phyloP scores from a whole-genome alignment of 2,888 invertebrate genomes.

The Eugnorisma glareosa region DNA sequence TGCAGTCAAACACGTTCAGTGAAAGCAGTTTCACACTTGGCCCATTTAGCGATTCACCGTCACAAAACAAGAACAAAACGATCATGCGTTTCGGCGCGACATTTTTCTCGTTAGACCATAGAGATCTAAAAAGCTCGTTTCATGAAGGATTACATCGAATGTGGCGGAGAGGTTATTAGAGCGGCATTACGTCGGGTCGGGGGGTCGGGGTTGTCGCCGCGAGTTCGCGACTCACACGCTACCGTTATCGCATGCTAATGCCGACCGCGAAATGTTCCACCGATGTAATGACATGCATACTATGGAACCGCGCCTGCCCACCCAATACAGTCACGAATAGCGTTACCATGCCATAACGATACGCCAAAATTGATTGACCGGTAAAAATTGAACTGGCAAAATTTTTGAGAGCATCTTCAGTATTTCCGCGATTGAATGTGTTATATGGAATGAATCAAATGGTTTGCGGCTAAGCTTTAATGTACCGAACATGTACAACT shows the following conservation, averaged over 20 bases:
- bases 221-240: slow-evolving; percentile 66
- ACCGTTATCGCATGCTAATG: slow-evolving; percentile 87
- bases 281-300: slow-evolving; percentile 81
- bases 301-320: slow-evolving; percentile 71
- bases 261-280: slow-evolving; percentile 82
- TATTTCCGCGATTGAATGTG: slow-evolving; percentile 52
- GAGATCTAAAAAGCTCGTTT: slow-evolving; percentile 61
- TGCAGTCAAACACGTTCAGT: slow-evolving; percentile 82
- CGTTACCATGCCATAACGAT: slow-evolving; percentile 62
- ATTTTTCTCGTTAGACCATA: slow-evolving; percentile 74
- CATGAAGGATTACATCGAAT: slow-evolving; percentile 61
- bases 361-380: slow-evolving; percentile 67
- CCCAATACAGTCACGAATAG: slow-evolving; percentile 68
- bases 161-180: slow-evolving; percentile 72
- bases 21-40: slow-evolving; percentile 86
- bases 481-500: slow-evolving; percentile 41
- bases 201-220: slow-evolving; percentile 68
- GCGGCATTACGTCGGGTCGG: slow-evolving; percentile 65
- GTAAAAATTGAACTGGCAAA: slow-evolving; percentile 57
- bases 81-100: slow-evolving; percentile 75
- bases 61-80: slow-evolving; percentile 70
- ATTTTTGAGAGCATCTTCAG: slow-evolving; percentile 47
- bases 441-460: slow-evolving; percentile 43
- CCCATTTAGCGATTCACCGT: slow-evolving; percentile 73
- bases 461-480: slow-evolving; percentile 41